These are phyloP conservation scores for Conger conger DNA, from an alignment of 2,113 vertebrate genomes.

Conservation along the genomic window DNA sequence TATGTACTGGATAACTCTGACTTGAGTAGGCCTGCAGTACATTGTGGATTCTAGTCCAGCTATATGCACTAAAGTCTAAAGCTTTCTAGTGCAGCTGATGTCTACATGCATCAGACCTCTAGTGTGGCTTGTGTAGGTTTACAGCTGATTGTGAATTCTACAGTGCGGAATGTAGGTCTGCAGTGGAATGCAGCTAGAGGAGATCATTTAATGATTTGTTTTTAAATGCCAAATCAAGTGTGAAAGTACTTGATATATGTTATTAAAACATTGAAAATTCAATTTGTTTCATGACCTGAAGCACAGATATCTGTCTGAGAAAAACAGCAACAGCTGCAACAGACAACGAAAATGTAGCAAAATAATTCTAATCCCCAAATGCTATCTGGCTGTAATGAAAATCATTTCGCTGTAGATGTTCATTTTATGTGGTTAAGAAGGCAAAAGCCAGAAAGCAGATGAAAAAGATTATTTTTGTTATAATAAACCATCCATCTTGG, in stretches of 20 bases:
- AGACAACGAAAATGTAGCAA: background rate
- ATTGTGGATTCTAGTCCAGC: too few relatives aligned
- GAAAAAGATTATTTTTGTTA: background rate
- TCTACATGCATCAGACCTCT: too few relatives aligned
- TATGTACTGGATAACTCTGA: too few relatives aligned
- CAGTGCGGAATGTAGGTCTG: background rate
- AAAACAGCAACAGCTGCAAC: background rate
- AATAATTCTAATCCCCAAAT: background rate
- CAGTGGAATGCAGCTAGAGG: background rate
- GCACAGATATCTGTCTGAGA: background rate
- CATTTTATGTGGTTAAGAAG: background rate
- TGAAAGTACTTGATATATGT: background rate
- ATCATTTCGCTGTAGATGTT: background rate
- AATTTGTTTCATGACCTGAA: background rate
- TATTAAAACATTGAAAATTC: background rate
- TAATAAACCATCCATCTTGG: background rate
- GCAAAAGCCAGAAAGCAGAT: background rate
- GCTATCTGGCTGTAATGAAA: background rate
- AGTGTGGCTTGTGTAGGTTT: background rate
- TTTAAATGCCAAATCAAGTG: background rate
- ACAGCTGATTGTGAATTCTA: background rate
- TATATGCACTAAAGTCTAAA: too few relatives aligned
- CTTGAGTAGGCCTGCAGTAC: too few relatives aligned
- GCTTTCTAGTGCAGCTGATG: too few relatives aligned
- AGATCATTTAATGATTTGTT: background rate